These are phyloP conservation scores for Oreochromis grahami DNA, from an alignment of 2,797 vertebrate genomes.

Conservation along the genomic window DNA sequence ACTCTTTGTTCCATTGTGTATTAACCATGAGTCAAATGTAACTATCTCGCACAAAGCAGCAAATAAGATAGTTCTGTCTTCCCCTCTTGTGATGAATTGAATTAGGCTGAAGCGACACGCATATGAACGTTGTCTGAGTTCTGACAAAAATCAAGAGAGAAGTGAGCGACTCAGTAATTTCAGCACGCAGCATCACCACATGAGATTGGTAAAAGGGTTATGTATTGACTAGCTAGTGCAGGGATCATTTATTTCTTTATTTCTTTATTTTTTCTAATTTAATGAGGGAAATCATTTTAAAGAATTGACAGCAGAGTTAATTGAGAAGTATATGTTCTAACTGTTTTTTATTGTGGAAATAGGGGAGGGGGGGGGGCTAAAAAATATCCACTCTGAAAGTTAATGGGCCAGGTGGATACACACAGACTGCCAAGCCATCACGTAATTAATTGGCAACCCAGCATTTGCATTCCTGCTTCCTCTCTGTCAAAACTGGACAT, in stretches of 20 bases:
- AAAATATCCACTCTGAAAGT: conserved; percentile 40
- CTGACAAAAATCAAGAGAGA: conserved; percentile 1
- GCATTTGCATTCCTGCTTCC: conserved; percentile 31
- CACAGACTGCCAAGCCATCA: conserved; percentile 31
- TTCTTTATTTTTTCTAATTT: conserved; percentile 11
- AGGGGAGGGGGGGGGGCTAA: not conserved
- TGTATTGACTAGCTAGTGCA: conserved; percentile 10
- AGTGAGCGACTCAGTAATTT: conserved; percentile 8
- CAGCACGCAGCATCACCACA: conserved; percentile 1
- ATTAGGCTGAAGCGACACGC: conserved; percentile 19
- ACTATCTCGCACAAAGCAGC: not conserved
- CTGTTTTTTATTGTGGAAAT: conserved; percentile 37
- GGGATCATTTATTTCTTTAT: not conserved
- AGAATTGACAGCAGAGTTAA: conserved; percentile 32
- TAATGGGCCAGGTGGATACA: conserved; percentile 61
- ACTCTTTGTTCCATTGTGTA: conserved; percentile 36
- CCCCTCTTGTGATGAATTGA: conserved; percentile 25
- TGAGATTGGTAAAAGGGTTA: not conserved
- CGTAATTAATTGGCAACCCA: conserved; percentile 45
- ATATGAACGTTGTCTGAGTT: conserved; percentile 8
- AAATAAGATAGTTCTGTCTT: conserved; percentile 9
- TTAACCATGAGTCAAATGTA: conserved; percentile 18
- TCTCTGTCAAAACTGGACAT: conserved; percentile 2
- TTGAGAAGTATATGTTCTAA: conserved; percentile 30
- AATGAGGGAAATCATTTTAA: conserved; percentile 41